A percentile compares a stretch with the other conserved stretches of the same genome.
These are phyloP conservation scores for Muscidifurax raptorellus DNA, from an alignment of 1,140 invertebrate genomes.

Conservation along the genomic window DNA sequence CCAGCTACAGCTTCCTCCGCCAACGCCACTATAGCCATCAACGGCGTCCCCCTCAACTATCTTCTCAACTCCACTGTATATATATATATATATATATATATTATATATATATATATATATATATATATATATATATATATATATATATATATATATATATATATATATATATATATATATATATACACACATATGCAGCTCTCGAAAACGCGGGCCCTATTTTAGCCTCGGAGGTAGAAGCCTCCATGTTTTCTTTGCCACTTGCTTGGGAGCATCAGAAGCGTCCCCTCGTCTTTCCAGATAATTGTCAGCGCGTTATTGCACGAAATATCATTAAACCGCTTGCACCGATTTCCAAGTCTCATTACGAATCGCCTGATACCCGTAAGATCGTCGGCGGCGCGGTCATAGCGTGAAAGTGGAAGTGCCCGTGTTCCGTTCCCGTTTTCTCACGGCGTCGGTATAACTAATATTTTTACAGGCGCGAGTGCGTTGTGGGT, in stretches of 20 bases:
- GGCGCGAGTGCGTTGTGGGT: background rate
- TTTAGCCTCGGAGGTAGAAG: background rate
- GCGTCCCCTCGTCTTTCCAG: background rate
- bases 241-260: background rate
- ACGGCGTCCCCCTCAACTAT: no score
- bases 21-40: no score
- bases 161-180: no score
- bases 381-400: background rate
- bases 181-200: no score
- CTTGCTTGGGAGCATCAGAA: background rate
- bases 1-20: no score
- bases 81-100: no score
- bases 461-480: slow-evolving; percentile 19
- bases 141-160: no score
- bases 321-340: background rate
- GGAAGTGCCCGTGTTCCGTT: slow-evolving; percentile 56
- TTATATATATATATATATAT: no score
- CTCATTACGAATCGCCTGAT: background rate
- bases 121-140: no score
- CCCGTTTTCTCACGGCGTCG: slow-evolving; percentile 35
- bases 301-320: background rate
- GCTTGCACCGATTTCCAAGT: background rate
- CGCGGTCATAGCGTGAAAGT: slow-evolving; percentile 33
- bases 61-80: no score
- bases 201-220: background rate